These are phyloP conservation scores for Schizothorax lantsangensis DNA, from an alignment of 2,797 vertebrate species.

Conservation along the genomic window DNA sequence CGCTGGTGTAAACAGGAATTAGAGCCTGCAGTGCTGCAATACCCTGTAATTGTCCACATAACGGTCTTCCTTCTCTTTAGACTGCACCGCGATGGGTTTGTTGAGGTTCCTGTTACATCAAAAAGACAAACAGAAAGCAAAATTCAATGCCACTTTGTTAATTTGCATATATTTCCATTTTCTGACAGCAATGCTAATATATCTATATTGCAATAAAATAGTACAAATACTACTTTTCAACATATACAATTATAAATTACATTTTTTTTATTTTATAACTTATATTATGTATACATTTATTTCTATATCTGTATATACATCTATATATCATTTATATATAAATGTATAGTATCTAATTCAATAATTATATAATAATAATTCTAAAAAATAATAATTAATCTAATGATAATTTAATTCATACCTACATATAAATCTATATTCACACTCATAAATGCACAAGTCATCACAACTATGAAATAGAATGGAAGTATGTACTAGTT, in stretches of 20 bases:
- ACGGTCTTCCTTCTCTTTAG: slow-evolving; percentile 98
- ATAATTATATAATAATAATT: no score
- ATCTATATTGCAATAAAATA: not conserved
- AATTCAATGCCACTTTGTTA: not conserved
- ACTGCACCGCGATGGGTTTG: slow-evolving; percentile 98
- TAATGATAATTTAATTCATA: no score
- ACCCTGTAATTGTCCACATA: slow-evolving; percentile 98
- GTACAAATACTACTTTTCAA: not conserved
- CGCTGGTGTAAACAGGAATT: slow-evolving; percentile 30
- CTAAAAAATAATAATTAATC: no score
- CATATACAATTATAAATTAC: not conserved
- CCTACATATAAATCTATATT: no score
- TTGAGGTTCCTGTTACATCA: slow-evolving; percentile 84
- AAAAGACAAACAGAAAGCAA: slow-evolving; percentile 4
- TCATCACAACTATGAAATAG: no score
- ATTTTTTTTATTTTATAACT: no score
- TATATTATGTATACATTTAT: not conserved
- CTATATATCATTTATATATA: no score
- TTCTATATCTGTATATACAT: no score
- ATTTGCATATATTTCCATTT: not conserved
- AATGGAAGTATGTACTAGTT: no score
- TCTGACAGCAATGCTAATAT: not conserved
- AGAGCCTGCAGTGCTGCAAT: slow-evolving; percentile 33
- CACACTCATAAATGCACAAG: no score
- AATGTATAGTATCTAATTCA: no score